Evolutionary conservation across 2,113 vertebrate species (phyloP), one percentile per base, ranked within the genome.

Genomic region (Microcebus tavaratra): DNA sequence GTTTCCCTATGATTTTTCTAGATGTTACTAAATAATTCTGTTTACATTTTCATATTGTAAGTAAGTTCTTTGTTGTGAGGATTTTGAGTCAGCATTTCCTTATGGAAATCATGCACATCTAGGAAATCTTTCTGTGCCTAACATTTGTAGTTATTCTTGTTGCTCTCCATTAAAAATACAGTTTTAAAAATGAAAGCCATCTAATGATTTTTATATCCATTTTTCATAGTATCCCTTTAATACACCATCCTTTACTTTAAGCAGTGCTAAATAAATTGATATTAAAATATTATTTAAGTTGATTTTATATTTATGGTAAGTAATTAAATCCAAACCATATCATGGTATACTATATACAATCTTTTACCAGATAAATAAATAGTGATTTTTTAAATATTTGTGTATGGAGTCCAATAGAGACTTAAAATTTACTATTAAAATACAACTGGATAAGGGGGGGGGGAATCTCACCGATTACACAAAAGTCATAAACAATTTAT

Each of bases 201-300:
- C 14, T 34, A 83, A 34, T n/a, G 10, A 70, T 39, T 39, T 39
- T 39, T 21, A 39, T 6, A 81, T 67, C 48, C 50, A 72, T 36
- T 8, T 34, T 81, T 2, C 18, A 27, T n/a, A 11, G 15, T 63
- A 85, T 29, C 68, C 45, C 55, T 75, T 86, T 90, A 84, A 83
- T 36, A 93, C 13, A 36, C 29, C 84, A 50, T 81, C 39, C 1
- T 84, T 91, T 84, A 65, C 9, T 75, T 93, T 57, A 65, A 78
- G 29, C 2, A 79, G 31, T 31, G 6, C 23, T 75, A 93, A 79
- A 63, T 87, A 75, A 90, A 79, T 59, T 55, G 96, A 21, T 21
- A 80, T n/a, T 86, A 59, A 95, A 94, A n/a, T 93, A 88, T 36
- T 39, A 90, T 82, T 90, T 93, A 88, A 61, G 34, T 67, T 92